Evolutionary conservation across 2,113 vertebrate genomes (phyloP).

Genomic region (Dolichallabes microphthalmus): DNA sequence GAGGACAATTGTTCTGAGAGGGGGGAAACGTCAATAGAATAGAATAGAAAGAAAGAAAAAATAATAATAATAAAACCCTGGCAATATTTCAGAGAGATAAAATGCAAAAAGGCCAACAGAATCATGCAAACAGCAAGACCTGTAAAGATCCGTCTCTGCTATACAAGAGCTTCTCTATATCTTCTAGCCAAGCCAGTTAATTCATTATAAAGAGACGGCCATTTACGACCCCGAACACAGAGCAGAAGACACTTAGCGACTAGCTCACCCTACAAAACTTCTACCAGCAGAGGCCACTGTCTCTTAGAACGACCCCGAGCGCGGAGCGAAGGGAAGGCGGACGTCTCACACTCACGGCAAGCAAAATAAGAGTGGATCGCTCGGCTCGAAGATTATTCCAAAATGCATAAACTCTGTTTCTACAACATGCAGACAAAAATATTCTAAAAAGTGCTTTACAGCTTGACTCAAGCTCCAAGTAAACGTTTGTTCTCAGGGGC

Average conservation of each 20-base stretch:
- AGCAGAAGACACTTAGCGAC: slow-evolving; percentile 33
- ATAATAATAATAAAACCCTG: too few species aligned
- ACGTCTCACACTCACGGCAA: slow-evolving; percentile 42
- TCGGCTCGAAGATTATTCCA: slow-evolving; percentile 42
- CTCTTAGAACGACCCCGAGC: slow-evolving; percentile 23
- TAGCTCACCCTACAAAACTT: slow-evolving; percentile 35
- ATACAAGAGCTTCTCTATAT: slow-evolving; percentile 10
- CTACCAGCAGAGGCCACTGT: slow-evolving; percentile 50
- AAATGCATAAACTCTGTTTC: slow-evolving; percentile 48
- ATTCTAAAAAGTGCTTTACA: slow-evolving; percentile 59
- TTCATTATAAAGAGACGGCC: slow-evolving; percentile 27
- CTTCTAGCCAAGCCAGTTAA: slow-evolving; percentile 34
- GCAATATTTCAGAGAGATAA: slow-evolving; percentile 31
- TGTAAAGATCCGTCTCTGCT: slow-evolving; percentile 31
- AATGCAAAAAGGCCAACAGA: slow-evolving; percentile 39
- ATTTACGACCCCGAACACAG: slow-evolving; percentile 34
- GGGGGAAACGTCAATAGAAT: slow-evolving; percentile 51
- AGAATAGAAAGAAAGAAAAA: slow-evolving; percentile 22
- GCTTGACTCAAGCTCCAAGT: slow-evolving; percentile 54
- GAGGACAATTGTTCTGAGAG: slow-evolving; percentile 71
- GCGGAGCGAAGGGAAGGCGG: slow-evolving; percentile 1
- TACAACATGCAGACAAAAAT: slow-evolving; percentile 55
- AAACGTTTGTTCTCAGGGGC: slow-evolving; percentile 56
- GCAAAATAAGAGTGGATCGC: slow-evolving; percentile 44
- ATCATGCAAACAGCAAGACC: slow-evolving; percentile 52